Base-by-base conservation (phyloP, 1,140 invertebrate genomes). In the Diorhabda elongata region DNA sequence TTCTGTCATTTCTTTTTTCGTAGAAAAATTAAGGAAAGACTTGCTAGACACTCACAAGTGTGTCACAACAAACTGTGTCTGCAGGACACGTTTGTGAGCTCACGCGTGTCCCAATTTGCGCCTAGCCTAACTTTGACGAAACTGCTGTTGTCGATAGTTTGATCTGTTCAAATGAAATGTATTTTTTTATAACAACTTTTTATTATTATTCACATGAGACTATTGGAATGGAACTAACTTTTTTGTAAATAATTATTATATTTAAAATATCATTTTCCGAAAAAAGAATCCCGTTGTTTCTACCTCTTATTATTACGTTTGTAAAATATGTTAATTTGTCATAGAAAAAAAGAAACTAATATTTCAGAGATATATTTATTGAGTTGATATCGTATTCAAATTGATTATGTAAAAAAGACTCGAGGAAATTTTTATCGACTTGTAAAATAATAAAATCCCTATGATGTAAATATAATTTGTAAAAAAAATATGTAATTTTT, bases 391-490 rank as follows among this genome's bases (percentile, higher is more conserved):
- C 43, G 11, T 42, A 2, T 62, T 44, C 42, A 62, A 44, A 44
- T 62, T 44, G n/a, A 62, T 62, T 62, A 11, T 64, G 63, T 64
- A 64, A 64, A 56, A 64, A 64, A 26, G 26, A 26, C 26, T 26
- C 26, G 26, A 26, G 45, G n/a, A 52, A 64, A 64, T 8, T 44
- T 45, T 67, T 60, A 71, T 63, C 44, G 63, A 47, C 52, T 72
- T 74, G 70, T 74, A 71, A 61, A 57, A 74, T 71, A 71, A 69
- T 45, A 69, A 44, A 65, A 60, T 67, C 64, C 69, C 65, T 11
- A 47, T 67, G n/a, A 68, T 74, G 73, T 74, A 74, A 69, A 74
- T 74, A 74, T 74, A 70, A 74, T 67, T 74, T 74, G 69, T 71
- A 67, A 73, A 71, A 61, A 62, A 67, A 68, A 68, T 68, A 63